Evolutionary conservation across 2,797 vertebrate genomes (phyloP).

Genomic region (Alcedo quadribrachys): DNA sequence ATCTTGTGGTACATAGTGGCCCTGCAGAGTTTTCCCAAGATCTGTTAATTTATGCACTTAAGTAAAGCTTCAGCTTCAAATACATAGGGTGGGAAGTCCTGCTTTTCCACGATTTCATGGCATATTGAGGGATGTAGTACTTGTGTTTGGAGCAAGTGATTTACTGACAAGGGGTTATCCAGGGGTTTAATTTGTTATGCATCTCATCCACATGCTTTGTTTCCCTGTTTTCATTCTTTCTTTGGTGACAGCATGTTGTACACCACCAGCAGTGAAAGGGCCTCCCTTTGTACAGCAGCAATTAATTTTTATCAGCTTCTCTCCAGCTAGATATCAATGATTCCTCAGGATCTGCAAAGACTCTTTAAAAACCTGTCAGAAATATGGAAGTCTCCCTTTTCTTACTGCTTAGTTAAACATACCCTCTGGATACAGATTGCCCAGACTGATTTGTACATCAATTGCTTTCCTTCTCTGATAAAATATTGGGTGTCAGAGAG

Average conservation of each 20-base stretch:
- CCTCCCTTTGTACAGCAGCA: background rate
- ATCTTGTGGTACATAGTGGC: background rate
- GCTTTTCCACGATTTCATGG: background rate
- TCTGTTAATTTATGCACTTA: background rate
- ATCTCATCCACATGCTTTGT: background rate
- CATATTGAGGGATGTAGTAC: background rate
- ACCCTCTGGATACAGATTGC: constrained; percentile 44
- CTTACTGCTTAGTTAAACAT: constrained; percentile 35
- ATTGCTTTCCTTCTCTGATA: constrained; percentile 27
- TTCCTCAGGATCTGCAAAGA: constrained; percentile 43
- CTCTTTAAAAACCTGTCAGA: constrained; percentile 27
- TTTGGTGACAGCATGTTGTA: background rate
- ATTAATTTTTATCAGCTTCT: constrained; percentile 29
- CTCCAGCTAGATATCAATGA: background rate
- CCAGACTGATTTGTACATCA: background rate
- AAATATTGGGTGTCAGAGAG: constrained; percentile 37
- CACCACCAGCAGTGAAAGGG: background rate
- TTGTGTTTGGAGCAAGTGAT: constrained; percentile 33
- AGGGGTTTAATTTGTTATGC: constrained; percentile 40
- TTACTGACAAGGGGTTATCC: constrained; percentile 35
- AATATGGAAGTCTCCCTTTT: constrained; percentile 21
- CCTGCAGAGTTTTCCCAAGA: background rate
- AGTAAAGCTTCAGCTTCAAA: background rate
- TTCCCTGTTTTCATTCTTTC: background rate
- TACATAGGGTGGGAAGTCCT: background rate